These are phyloP conservation scores for Diploptera punctata DNA, from an alignment of 2,888 invertebrate species.

Conservation along the genomic window DNA sequence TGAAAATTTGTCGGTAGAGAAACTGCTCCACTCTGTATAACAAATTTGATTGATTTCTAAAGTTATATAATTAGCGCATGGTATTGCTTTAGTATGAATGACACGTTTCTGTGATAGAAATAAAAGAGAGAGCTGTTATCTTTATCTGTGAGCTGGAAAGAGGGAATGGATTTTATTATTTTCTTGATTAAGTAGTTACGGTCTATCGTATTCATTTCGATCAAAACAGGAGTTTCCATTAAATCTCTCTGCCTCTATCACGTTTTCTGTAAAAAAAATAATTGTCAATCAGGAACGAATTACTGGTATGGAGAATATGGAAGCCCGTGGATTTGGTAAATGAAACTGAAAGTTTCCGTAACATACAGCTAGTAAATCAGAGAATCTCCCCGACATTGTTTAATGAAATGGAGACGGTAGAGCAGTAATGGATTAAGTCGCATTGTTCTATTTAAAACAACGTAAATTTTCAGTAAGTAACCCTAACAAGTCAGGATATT, in stretches of 20 bases:
- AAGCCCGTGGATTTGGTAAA: constrained; percentile 15
- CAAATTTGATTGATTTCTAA: too few species aligned
- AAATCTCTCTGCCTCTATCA: constrained; percentile 19
- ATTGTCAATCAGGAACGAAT: constrained; percentile 27
- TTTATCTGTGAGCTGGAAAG: not conserved
- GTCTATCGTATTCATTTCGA: not conserved
- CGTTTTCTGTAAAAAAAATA: constrained; percentile 26
- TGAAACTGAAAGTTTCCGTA: constrained; percentile 19
- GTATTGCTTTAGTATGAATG: too few species aligned
- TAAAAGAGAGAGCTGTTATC: not conserved
- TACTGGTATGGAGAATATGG: not conserved
- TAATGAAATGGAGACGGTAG: not conserved
- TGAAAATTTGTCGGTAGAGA: too few species aligned
- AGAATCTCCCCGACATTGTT: not conserved
- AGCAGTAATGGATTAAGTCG: not conserved
- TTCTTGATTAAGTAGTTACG: constrained; percentile 4
- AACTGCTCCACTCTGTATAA: too few species aligned
- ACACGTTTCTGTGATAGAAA: too few species aligned
- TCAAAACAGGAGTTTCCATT: constrained; percentile 8
- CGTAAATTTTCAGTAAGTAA: too few species aligned
- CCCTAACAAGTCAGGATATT: too few species aligned
- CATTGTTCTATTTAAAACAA: not conserved
- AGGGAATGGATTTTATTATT: not conserved
- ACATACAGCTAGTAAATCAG: constrained; percentile 3
- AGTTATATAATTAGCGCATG: too few species aligned